Evolutionary conservation across 2,888 invertebrate species (phyloP).

Genomic region (Balanococcus diminutus): DNA sequence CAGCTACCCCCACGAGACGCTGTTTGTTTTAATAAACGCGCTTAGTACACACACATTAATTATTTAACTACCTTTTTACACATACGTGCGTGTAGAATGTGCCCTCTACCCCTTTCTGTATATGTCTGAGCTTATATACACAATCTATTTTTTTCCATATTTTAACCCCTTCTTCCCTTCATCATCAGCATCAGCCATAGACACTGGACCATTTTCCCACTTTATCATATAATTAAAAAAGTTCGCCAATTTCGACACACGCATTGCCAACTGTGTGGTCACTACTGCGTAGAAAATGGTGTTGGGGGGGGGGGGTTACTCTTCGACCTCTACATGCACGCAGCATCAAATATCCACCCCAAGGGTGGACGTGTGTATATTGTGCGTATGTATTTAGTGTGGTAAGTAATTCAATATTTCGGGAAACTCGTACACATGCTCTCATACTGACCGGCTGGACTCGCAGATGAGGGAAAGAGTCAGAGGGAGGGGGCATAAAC

Average conservation of each 20-base stretch:
- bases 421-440: slow-evolving; percentile 14
- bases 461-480: background rate
- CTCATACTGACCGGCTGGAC: background rate
- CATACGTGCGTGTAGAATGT: background rate
- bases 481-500: too few relatives aligned
- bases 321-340: background rate
- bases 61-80: slow-evolving; percentile 34
- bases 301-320: background rate
- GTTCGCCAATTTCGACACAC: background rate
- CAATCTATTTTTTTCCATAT: background rate
- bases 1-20: background rate
- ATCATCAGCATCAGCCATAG: background rate
- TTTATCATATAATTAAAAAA: slow-evolving; percentile 27
- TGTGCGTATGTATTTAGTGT: background rate
- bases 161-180: background rate
- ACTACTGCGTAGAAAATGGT: too few relatives aligned
- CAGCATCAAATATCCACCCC: background rate
- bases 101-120: background rate
- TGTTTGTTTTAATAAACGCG: slow-evolving; percentile 32
- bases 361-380: too few relatives aligned
- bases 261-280: background rate
- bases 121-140: background rate
- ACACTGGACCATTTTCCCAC: background rate
- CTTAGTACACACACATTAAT: background rate
- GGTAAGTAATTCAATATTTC: slow-evolving; percentile 19